Base-by-base conservation (phyloP, 2,797 vertebrate genomes). In the Etheostoma perlongum region DNA sequence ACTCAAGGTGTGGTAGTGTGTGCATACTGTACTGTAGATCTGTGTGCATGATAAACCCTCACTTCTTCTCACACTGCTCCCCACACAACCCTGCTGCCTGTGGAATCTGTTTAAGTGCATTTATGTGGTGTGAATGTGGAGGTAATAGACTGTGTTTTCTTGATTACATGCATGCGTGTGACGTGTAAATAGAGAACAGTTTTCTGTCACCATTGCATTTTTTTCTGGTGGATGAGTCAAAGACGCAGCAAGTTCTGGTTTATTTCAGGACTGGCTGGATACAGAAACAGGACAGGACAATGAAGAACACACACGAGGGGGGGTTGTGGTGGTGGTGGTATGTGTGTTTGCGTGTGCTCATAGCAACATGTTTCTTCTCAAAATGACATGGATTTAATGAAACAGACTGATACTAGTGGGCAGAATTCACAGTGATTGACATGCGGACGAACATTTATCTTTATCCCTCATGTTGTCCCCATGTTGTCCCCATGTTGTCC, bases 211-310 rank as follows among this genome's bases (percentile, higher is more conserved):
- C 33, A 21, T n/a, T 12, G 36, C 21, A 40, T 27, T 65, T 67
- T 62, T 44, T 65, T 21, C 25, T 54, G 16, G 1, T 27, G 19
- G 49, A 63, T 78, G 78, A 83, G 54, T 76, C 61, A 71, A 81
- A 72, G 36, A 33, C 63, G 61, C 78, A 84, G 81, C 74, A 33
- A 76, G 76, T 82, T 71, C 18, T 21, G 78, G 74, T 82, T 84
- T 80, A 84, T 87, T 82, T 49, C 58, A 53, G 70, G 67, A 67
- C 14, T 5, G 71, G 19, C 73, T 79, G 59, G 18, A 16, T 16
- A 30, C 74, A 78, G 76, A 80, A 73, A 59, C 57, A 70, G 75
- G 58, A 75, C 64, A 71, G 78, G 76, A 85, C 75, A 67, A 80
- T 60, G 71, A 58, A 78, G 58, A 33, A 40, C 42, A 40, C 65